Evolutionary conservation across 2,888 invertebrate species (phyloP).

Genomic region (Dicycla oo): DNA sequence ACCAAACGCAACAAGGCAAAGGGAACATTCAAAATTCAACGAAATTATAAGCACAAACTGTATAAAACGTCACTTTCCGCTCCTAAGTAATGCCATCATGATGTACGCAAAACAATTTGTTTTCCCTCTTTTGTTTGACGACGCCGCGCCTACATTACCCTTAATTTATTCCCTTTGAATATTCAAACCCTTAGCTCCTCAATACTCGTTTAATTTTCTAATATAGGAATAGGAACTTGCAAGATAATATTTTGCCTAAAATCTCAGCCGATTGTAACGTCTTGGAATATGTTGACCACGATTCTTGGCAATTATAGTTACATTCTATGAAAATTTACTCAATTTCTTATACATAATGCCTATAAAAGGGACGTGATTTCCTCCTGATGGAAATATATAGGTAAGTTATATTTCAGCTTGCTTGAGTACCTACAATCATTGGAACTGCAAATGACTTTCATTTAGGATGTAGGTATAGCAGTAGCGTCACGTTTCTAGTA

Average conservation of each 20-base stretch:
- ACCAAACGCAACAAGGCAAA: not conserved
- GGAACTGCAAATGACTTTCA: not conserved
- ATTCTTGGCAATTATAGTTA: not conserved
- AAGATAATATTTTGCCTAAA: slow-evolving; percentile 85
- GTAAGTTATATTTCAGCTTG: not conserved
- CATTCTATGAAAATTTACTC: not conserved
- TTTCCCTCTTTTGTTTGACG: slow-evolving; percentile 72
- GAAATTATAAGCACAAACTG: slow-evolving; percentile 35
- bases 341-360: not conserved
- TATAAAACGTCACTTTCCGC: slow-evolving; percentile 30
- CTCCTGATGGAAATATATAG: not conserved
- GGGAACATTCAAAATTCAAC: slow-evolving; percentile 28
- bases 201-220: slow-evolving; percentile 87
- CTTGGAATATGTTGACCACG: slow-evolving; percentile 70
- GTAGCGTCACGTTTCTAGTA: not conserved
- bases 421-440: not conserved
- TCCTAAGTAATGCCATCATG: slow-evolving; percentile 38
- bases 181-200: slow-evolving; percentile 86
- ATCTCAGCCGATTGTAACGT: slow-evolving; percentile 79
- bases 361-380: not conserved
- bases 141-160: slow-evolving; percentile 72
- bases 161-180: slow-evolving; percentile 89
- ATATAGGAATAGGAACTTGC: slow-evolving; percentile 84
- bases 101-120: slow-evolving; percentile 77
- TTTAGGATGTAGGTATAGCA: too few species aligned